These are phyloP conservation scores for Folsomia manolachei DNA, from an alignment of 2,888 invertebrate species.

Conservation along the genomic window DNA sequence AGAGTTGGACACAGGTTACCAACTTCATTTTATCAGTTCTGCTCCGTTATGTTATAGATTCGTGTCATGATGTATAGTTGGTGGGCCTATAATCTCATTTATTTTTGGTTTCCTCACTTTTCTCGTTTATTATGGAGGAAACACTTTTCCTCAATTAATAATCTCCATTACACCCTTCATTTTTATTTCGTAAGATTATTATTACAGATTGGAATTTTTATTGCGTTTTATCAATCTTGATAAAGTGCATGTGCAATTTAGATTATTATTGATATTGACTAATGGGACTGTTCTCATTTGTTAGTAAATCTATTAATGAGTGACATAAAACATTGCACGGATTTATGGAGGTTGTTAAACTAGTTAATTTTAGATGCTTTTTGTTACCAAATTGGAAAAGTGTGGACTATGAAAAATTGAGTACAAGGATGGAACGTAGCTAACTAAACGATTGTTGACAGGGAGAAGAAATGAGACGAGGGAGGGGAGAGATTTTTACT, in stretches of 20 bases:
- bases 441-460: conserved; percentile 14
- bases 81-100: conserved; percentile 10
- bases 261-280: neutral
- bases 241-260: too few relatives aligned
- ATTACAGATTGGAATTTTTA: neutral
- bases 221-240: neutral
- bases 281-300: neutral
- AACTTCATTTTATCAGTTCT: neutral
- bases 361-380: neutral
- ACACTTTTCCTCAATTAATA: neutral
- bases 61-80: neutral
- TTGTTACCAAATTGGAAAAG: neutral
- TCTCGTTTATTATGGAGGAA: too few relatives aligned
- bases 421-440: neutral
- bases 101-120: neutral
- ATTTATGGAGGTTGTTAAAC: too few relatives aligned
- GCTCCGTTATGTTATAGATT: neutral
- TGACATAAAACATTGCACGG: neutral
- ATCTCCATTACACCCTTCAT: neutral
- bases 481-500: conserved; percentile 4
- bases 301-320: neutral
- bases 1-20: too few relatives aligned
- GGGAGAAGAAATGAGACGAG: conserved; percentile 2
- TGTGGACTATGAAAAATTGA: neutral
- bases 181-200: neutral